Base-by-base conservation (phyloP, 2,113 vertebrate species). In the Eulemur rufifrons region DNA sequence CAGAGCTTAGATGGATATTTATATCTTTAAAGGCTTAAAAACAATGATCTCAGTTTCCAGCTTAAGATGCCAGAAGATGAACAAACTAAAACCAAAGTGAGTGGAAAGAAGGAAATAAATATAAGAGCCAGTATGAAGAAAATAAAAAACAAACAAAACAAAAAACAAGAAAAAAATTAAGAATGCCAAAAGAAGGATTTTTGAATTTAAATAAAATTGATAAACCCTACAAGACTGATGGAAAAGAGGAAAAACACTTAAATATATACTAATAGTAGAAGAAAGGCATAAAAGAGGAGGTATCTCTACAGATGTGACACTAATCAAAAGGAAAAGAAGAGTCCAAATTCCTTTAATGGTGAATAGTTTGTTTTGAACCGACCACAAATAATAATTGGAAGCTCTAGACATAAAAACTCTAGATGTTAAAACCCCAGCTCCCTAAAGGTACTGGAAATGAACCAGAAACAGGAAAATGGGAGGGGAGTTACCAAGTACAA, bases 291-390 rank as follows among this genome's bases (percentile, higher is more conserved):
- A 71, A 78, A 66, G n/a, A 89, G 34, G 21, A 73, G 6, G 29
- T 63, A 54, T 63, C 42, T 69, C 42, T 83, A 42, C 15, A 91
- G 42, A n/a, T 77, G 23, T 80, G 32, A 78, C n/a, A 25, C 34
- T 94, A 82, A 81, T 87, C 42, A 56, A 84, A 84, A 95, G 68
- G 47, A 91, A 82, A 89, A 89, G 42, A 93, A 54, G 34, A 95
- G 84, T 73, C 64, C 1, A 66, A 92, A 3, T 80, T 92, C 32
- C 64, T 52, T 8, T 45, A 88, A 84, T 54, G 50, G n/a, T 83
- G 23, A 42, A 12, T 45, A 66, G 18, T 63, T 50, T 89, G 25
- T 56, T 86, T 92, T 89, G 61, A 91, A 84, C 32, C 25, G 78
- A 68, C 39, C 21, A 92, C 20, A 87, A 25, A 50, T 64, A 91